phyloP scores from a whole-genome alignment of 1,140 invertebrate genomes.

The Thalassaphorura encarpata region DNA sequence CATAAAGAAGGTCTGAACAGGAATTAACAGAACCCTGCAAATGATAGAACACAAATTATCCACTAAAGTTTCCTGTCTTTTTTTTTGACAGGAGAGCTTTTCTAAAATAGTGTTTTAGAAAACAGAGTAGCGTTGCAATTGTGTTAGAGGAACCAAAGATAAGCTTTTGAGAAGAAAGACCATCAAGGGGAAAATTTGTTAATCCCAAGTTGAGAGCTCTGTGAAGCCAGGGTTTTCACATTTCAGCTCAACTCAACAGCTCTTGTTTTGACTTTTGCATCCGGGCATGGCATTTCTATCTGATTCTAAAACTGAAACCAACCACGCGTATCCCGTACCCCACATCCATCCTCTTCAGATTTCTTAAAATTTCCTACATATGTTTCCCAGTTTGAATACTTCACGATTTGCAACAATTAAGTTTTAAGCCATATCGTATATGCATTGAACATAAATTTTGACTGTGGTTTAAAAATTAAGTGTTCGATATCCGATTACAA shows the following conservation, averaged over 20 bases:
- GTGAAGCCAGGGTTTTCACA: background rate
- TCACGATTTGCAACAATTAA: too few species aligned
- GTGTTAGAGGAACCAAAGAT: background rate
- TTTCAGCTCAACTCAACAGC: constrained; percentile 10
- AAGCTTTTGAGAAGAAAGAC: background rate
- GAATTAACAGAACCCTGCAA: background rate
- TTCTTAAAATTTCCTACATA: too few species aligned
- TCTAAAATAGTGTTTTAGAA: background rate
- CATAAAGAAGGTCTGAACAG: background rate
- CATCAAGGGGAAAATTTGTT: background rate
- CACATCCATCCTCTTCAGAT: background rate
- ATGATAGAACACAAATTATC: background rate
- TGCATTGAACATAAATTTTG: too few species aligned
- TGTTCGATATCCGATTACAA: too few species aligned
- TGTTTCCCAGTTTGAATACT: too few species aligned
- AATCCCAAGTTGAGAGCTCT: background rate
- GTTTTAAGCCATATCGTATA: too few species aligned
- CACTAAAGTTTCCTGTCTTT: background rate
- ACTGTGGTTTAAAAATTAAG: too few species aligned
- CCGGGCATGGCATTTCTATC: constrained; percentile 11
- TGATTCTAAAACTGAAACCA: background rate
- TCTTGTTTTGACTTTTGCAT: constrained; percentile 32
- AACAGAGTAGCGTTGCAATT: background rate
- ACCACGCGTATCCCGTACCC: background rate
- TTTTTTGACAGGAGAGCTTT: background rate